Conservation (phyloP, 2,797 vertebrate genomes). For the Fundulus diaphanus region DNA sequence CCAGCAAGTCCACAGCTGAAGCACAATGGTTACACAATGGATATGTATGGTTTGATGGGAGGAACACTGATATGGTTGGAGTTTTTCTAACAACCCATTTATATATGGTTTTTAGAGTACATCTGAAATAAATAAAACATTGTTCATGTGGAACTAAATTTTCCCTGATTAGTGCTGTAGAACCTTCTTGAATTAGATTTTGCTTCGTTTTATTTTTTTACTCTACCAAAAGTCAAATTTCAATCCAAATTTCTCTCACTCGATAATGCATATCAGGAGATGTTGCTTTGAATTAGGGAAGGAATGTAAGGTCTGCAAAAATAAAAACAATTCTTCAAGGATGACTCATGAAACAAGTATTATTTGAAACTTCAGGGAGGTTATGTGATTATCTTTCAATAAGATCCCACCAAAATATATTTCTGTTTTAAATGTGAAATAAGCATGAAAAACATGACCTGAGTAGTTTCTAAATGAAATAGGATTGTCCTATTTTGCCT, state of each 20-base stretch:
- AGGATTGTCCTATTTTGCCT: background rate
- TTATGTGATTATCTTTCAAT: background rate
- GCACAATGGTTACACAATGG: background rate
- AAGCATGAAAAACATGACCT: background rate
- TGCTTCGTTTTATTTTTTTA: background rate
- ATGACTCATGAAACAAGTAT: background rate
- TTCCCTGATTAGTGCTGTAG: background rate
- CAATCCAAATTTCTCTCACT: background rate
- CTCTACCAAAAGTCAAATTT: background rate
- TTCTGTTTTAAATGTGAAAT: background rate
- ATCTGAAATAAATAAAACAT: background rate
- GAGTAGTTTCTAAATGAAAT: background rate
- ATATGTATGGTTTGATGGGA: background rate
- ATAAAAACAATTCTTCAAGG: too few relatives aligned
- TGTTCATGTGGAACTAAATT: background rate
- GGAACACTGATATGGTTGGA: background rate
- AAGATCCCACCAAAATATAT: background rate
- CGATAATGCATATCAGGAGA: background rate
- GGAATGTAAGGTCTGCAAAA: background rate
- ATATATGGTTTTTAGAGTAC: background rate
- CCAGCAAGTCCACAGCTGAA: slow-evolving; percentile 93
- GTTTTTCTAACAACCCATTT: background rate
- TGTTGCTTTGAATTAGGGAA: background rate
- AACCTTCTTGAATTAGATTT: too few relatives aligned
- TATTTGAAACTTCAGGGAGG: background rate